phyloP scores from a whole-genome alignment of 2,113 vertebrate species.

The zebrafish (Danio rerio) region DNA sequence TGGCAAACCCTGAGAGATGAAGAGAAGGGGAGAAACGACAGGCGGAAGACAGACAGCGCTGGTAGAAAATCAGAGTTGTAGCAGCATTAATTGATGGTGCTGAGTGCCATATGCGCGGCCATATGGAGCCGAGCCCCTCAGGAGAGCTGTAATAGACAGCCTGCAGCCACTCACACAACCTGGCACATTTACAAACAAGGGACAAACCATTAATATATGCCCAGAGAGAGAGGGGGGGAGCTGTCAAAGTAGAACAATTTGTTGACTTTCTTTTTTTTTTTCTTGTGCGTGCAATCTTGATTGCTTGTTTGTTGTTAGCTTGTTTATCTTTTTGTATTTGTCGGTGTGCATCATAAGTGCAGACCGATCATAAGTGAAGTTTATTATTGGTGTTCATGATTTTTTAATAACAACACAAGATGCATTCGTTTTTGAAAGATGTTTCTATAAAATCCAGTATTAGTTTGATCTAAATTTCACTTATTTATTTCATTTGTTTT shows the following conservation, averaged over 20 bases:
- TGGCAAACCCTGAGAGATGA: slow-evolving; percentile 38
- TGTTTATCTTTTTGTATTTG: background rate
- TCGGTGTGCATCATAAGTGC: background rate
- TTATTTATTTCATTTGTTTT: too few species aligned
- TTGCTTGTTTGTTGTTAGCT: slow-evolving; percentile 18
- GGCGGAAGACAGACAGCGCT: slow-evolving; percentile 71
- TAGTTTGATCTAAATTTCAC: too few species aligned
- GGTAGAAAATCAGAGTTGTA: slow-evolving; percentile 80
- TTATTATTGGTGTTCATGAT: too few species aligned
- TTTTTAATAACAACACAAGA: too few species aligned
- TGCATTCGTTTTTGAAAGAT: too few species aligned
- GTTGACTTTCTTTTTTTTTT: background rate
- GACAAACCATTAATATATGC: slow-evolving; percentile 71
- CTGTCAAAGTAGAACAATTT: slow-evolving; percentile 32
- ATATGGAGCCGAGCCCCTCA: slow-evolving; percentile 79
- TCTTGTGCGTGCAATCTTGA: background rate
- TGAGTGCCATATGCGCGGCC: slow-evolving; percentile 81
- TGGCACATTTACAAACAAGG: slow-evolving; percentile 84
- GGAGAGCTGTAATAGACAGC: slow-evolving; percentile 82
- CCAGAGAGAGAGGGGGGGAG: slow-evolving; percentile 16
- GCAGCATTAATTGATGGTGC: slow-evolving; percentile 85
- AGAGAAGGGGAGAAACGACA: slow-evolving; percentile 43
- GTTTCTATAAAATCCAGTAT: too few species aligned
- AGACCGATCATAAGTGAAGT: background rate
- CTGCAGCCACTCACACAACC: slow-evolving; percentile 77